A percentile compares a stretch with the other conserved stretches of the same genome.
These are phyloP conservation scores for Apoda limacodes DNA, from an alignment of 2,888 invertebrate genomes.

Conservation along the genomic window DNA sequence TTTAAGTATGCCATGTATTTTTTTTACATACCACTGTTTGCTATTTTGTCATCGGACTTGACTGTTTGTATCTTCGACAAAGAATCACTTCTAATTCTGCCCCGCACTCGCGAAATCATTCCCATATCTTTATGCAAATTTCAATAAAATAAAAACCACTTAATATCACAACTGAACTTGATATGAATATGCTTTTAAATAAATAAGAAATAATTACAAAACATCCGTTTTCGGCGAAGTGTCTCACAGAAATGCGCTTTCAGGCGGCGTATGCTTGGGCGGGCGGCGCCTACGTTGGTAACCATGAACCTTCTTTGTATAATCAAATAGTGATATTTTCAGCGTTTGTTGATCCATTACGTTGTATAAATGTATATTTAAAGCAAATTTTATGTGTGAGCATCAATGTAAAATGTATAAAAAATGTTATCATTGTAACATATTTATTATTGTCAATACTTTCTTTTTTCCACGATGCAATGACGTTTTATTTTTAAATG, in stretches of 20 bases:
- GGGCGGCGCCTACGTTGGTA: conserved; percentile 26
- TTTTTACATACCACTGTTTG: conserved; percentile 71
- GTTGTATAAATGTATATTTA: too few relatives aligned
- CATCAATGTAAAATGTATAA: too few relatives aligned
- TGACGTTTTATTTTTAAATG: conserved; percentile 48
- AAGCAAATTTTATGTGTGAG: too few relatives aligned
- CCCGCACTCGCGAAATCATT: conserved; percentile 77
- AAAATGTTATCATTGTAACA: too few relatives aligned
- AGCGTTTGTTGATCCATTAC: too few relatives aligned
- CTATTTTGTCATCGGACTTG: conserved; percentile 75
- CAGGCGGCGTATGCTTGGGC: conserved; percentile 40
- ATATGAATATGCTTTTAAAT: too few relatives aligned
- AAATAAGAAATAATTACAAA: conserved; percentile 14
- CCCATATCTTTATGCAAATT: conserved; percentile 60
- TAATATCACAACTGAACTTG: too few relatives aligned
- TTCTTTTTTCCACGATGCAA: conserved; percentile 11
- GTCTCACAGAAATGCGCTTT: conserved; percentile 52
- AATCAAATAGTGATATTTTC: too few relatives aligned
- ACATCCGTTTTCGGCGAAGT: conserved; percentile 33
- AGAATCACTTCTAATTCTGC: conserved; percentile 73
- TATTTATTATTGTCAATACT: neutral
- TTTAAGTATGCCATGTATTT: too few relatives aligned
- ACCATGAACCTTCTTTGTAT: conserved; percentile 1
- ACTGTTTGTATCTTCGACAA: conserved; percentile 72
- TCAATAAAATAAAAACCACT: conserved; percentile 1